Percentiles rank a stretch among this genome's conserved stretches.
Conservation (phyloP, 2,888 invertebrate species). For the Patella ulyssiponensis region DNA sequence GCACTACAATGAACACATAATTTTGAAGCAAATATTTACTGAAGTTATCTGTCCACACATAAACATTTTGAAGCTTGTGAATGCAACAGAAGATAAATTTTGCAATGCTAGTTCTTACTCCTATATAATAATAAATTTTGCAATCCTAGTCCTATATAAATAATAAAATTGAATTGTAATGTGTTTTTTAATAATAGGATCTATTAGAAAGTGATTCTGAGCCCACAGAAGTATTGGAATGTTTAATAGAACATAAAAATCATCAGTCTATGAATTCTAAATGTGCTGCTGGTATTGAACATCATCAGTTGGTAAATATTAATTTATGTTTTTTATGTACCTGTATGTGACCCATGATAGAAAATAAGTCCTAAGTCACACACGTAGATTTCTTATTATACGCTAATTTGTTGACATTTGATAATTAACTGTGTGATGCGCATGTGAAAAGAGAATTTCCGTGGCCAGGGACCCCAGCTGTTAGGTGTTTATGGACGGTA, state of each 20-base stretch:
- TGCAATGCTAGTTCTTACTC: not conserved
- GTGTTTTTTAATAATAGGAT: slow-evolving; percentile 45
- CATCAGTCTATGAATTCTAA: slow-evolving; percentile 86
- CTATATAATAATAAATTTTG: not conserved
- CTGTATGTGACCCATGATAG: no score
- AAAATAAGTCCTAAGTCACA: no score
- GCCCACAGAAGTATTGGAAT: slow-evolving; percentile 90
- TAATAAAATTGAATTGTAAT: not conserved
- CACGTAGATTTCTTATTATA: no score
- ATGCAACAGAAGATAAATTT: not conserved
- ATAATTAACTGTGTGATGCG: no score
- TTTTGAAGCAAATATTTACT: not conserved
- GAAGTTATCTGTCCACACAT: not conserved
- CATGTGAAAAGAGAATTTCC: no score
- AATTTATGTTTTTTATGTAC: no score
- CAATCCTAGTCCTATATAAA: not conserved
- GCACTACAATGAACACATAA: no score
- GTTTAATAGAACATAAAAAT: slow-evolving; percentile 92
- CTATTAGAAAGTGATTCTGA: slow-evolving; percentile 56
- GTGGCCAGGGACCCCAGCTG: no score
- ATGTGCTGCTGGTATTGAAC: slow-evolving; percentile 94
- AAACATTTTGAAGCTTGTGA: not conserved
- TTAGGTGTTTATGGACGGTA: no score
- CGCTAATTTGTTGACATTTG: no score
- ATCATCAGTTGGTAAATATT: slow-evolving; percentile 84